Evolutionary conservation across 2,797 vertebrate species (phyloP), one percentile per base, ranked within the genome.

Genomic region (Chelidonichthys spinosus): DNA sequence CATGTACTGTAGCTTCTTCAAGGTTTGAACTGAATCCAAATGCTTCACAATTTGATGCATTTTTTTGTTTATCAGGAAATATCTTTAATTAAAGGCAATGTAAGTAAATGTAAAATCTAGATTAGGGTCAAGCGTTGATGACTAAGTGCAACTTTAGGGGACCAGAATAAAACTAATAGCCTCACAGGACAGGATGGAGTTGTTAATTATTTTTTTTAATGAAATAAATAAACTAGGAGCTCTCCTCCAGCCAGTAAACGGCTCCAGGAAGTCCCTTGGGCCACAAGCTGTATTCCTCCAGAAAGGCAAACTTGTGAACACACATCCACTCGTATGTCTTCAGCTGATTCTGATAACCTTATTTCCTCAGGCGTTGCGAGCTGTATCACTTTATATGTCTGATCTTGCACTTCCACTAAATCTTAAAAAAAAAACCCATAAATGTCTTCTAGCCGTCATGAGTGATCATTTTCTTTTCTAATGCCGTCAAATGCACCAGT

Each of bases 401-500:
- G 15, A 8, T 36, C 15, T n/a, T 37, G 11, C 3, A 40, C 40
- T 11, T 25, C 7, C n/a, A 52, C n/a, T 11, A 36, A 33, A 59
- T 44, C 18, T 59, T 11, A 11, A 36, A 54, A 62, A 15, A 46
- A 6, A 11, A 25, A 25, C 25, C 3, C 2, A 44, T 42, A 65
- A 53, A 53, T 33, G 14, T 54, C 6, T 13, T 36, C 15, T 49
- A 14, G 14, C 4, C 0, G 40, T 33, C 36, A 35, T 3, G 14
- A 55, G 56, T 9, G 18, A 55, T 50, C 7, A 11, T 58, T 82
- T 76, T 74, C n/a, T 63, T 64, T 43, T 50, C 44, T 59, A 25
- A 42, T 17, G 52, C 81, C 59, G 79, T 84, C 72, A 86, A 81
- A 84, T 58, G 39, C 56, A 37, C 63, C 25, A 2, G 61, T 85